Evolutionary conservation across 1,140 invertebrate species (phyloP), one percentile per base, ranked within the genome.

Genomic region (Pantala flavescens): DNA sequence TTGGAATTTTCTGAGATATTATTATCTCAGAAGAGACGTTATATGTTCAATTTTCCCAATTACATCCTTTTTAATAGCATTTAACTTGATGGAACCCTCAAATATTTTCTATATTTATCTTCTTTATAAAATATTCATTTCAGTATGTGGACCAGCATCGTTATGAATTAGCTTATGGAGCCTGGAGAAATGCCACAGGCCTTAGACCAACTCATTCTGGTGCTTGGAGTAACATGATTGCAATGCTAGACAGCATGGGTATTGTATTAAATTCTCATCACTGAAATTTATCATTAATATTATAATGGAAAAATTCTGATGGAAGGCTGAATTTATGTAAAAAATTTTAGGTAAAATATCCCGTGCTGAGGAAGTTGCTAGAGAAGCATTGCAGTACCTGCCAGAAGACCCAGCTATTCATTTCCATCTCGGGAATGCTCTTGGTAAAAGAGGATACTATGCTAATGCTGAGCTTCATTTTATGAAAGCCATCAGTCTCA

Each of bases 221-320:
- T 76, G 92, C 96, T 19, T 98, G 96, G 96, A 93, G 90, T 71
- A 98, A 98, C 82, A 89, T 94, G 79, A 85, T 98, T 21, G 90
- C 96, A 12, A 85, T 98, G 77, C 82, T 96, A 43, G 95, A 98
- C 82, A 94, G 94, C 80, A 85, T 91, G 77, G 89, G 90, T 87
- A 84, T 43, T 23, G 70, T 70, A 23, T 11, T 74, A 74, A 76
- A 36, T 36, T 36, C 3, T 36, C 28, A 5, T 5, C 28, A 36
- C 28, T 36, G 28, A 36, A 36, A 2, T 36, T 49, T 49, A 49
- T 71, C 21, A 11, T 10, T 36, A 36, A 36, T 36, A 36, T 36
- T 36, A 55, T 73, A 77, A 81, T 79, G 28, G 70, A 42, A 76
- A 24, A 21, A 16, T 11, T 73, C 21, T 70, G n/a, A 71, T 77